Conservation (phyloP, 2,797 vertebrate genomes). For the Scolopax bukidnonensis region DNA sequence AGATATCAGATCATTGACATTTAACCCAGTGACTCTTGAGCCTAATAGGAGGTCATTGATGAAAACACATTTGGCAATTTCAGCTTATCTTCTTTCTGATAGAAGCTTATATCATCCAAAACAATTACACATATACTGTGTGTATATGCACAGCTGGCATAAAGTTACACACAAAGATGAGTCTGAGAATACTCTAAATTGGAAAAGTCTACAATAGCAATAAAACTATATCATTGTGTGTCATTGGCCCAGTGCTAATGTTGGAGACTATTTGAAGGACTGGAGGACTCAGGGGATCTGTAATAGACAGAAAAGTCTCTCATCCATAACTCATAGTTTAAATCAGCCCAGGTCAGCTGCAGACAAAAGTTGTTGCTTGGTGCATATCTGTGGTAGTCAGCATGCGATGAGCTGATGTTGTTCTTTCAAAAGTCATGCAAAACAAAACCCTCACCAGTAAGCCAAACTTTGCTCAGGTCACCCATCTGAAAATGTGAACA, state of each 20-base stretch:
- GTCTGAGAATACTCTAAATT: constrained; percentile 11
- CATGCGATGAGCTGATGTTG: background rate
- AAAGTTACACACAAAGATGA: background rate
- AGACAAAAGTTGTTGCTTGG: background rate
- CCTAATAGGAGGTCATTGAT: constrained; percentile 38
- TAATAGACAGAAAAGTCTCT: constrained; percentile 4
- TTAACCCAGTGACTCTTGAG: constrained; percentile 61
- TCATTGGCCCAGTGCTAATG: background rate
- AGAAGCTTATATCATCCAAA: constrained; percentile 29
- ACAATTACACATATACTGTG: background rate
- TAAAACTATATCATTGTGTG: constrained; percentile 1
- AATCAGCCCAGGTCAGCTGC: background rate
- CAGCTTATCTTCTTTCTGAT: constrained; percentile 46
- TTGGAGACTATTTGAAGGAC: background rate
- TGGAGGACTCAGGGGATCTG: background rate
- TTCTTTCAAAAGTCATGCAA: background rate
- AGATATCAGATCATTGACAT: constrained; percentile 63
- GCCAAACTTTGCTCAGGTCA: background rate
- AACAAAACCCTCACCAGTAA: background rate
- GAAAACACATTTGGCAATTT: constrained; percentile 46
- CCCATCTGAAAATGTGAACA: background rate
- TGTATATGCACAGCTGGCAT: background rate
- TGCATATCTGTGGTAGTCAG: background rate
- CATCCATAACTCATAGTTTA: constrained; percentile 7
- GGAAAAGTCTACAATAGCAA: constrained; percentile 11